Evolutionary conservation across 2,888 invertebrate genomes (phyloP).

Genomic region (Trimorus sp.): DNA sequence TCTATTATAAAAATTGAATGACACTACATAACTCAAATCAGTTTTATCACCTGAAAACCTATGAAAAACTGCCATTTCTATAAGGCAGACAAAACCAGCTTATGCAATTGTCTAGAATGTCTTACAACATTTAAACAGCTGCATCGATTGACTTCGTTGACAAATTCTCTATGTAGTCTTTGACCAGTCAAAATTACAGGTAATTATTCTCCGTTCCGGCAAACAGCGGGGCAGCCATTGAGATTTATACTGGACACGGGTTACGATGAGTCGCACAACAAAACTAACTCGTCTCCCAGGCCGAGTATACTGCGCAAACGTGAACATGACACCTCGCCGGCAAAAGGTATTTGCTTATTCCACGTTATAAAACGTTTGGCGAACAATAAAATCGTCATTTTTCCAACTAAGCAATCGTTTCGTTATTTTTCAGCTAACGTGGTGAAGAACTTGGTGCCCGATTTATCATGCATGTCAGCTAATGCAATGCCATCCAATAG

Average conservation of each 20-base stretch:
- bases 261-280: slow-evolving; percentile 78
- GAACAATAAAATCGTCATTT: neutral
- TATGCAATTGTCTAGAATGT: too few species aligned
- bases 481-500: slow-evolving; percentile 71
- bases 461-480: slow-evolving; percentile 76
- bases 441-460: slow-evolving; percentile 79
- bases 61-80: too few species aligned
- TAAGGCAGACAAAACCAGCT: too few species aligned
- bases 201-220: slow-evolving; percentile 78
- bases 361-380: neutral
- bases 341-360: slow-evolving; percentile 73
- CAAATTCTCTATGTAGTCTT: too few species aligned
- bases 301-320: slow-evolving; percentile 94
- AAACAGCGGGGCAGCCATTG: slow-evolving; percentile 77
- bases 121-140: too few species aligned
- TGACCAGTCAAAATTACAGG: slow-evolving; percentile 66
- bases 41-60: too few species aligned
- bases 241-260: slow-evolving; percentile 78
- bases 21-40: too few species aligned
- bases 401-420: too few species aligned
- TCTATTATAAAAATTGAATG: too few species aligned
- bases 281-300: slow-evolving; percentile 86
- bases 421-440: slow-evolving; percentile 68
- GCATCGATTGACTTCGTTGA: neutral
- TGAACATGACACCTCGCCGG: slow-evolving; percentile 86